Evolutionary conservation across 2,113 vertebrate genomes (phyloP).

Genomic region (Scopus umbretta): DNA sequence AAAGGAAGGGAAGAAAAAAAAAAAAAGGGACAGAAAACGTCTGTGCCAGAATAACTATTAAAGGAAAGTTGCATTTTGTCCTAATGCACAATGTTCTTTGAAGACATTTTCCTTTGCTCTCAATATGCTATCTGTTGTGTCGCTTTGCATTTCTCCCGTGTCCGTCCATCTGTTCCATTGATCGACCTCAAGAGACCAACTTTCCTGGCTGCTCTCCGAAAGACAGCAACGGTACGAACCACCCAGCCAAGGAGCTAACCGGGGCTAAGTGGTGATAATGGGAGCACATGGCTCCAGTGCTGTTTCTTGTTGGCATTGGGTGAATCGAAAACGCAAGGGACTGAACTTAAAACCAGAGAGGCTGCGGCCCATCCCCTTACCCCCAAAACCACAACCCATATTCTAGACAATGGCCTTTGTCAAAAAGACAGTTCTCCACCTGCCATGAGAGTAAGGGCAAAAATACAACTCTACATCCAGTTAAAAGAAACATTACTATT

Average conservation of each 20-base stretch:
- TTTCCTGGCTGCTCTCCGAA: background rate
- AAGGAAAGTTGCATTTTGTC: background rate
- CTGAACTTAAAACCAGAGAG: background rate
- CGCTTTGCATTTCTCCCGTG: background rate
- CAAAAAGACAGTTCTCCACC: background rate
- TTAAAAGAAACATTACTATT: background rate
- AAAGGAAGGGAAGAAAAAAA: background rate
- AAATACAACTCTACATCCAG: background rate
- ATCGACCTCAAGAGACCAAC: background rate
- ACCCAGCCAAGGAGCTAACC: background rate
- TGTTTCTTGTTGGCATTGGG: background rate
- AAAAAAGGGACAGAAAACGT: background rate
- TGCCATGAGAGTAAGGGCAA: background rate
- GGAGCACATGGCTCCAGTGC: background rate
- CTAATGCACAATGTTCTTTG: background rate
- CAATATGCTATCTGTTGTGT: background rate
- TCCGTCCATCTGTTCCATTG: background rate
- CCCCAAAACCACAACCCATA: background rate
- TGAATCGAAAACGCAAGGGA: background rate
- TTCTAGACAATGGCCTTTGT: background rate
- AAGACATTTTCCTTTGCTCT: background rate
- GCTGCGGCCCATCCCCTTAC: fast-evolving
- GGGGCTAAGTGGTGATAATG: background rate
- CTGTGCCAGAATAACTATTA: background rate
- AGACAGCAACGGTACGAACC: background rate